Base-by-base conservation (phyloP, 1,140 invertebrate species). In the Muscidifurax raptorellus region DNA sequence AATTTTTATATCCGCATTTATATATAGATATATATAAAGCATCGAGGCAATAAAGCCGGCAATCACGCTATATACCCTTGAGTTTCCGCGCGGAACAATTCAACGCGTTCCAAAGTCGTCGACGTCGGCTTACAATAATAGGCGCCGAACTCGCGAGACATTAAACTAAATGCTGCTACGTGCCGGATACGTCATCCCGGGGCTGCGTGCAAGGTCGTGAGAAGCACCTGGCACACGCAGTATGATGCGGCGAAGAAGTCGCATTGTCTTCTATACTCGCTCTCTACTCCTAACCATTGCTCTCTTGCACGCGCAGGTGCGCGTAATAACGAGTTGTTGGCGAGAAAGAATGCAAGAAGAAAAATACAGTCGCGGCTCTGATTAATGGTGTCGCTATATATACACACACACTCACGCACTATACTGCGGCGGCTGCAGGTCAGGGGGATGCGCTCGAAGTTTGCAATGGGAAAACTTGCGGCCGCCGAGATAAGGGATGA, bases 111-210 rank as follows among this genome's bases (percentile, higher is more conserved):
- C 22, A 59, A 59, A 59, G 6, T 59, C 22, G 18, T 59, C 52
- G 4, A 22, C 18, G 13, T 47, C 10, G 10, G 7, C 44, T 1
- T 18, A n/a, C 52, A n/a, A 59, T 59, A 59, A 18, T 59, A 40
- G 36, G 0, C 52, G 22, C 52, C 52, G 52, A 59, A 59, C 52
- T 59, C 22, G 30, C 67, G 32, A 18, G 36, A 80, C 30, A 52
- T 75, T 66, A 76, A 82, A 75, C 72, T 82, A 82, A 82, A 82
- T 52, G 72, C 32, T 22, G 5, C 22, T 76, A 82, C 72, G 30
- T 30, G 30, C 72, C 36, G 32, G 72, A 36, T 36, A 30, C 32
- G 72, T 74, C 28, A 44, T 74, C 72, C 72, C 28, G 72, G 15
- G 69, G 2, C 27, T 12, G 32, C 27, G 10, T 4, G 72, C 59